Percentiles rank a stretch among this genome's conserved stretches.
These are phyloP conservation scores for Cinclus cinclus DNA, from an alignment of 2,113 vertebrate species.

Conservation along the genomic window DNA sequence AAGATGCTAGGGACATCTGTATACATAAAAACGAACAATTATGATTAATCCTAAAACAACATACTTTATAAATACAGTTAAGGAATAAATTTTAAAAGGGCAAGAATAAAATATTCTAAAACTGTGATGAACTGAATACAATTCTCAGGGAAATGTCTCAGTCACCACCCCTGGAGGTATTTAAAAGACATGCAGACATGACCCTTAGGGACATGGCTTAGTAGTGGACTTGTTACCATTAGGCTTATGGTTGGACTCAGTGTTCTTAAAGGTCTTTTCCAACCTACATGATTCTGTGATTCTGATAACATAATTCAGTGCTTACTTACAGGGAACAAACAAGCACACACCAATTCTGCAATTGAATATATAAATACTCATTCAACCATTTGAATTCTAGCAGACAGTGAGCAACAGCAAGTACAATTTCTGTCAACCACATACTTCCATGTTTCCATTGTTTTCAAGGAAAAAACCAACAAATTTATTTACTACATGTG, in stretches of 20 bases:
- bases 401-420: not conserved
- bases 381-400: not conserved
- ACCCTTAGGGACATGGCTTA: not conserved
- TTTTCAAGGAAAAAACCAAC: not conserved
- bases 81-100: not conserved
- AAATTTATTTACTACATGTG: not conserved
- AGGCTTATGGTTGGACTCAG: not conserved
- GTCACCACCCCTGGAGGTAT: not conserved
- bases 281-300: not conserved
- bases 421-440: not conserved
- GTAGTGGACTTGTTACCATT: not conserved
- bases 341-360: not conserved
- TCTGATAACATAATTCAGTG: not conserved
- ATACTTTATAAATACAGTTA: not conserved
- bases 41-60: not conserved
- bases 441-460: not conserved
- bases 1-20: slow-evolving; percentile 98
- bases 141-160: not conserved
- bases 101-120: not conserved
- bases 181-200: not conserved
- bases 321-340: not conserved
- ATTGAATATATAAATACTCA: not conserved
- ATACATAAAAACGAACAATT: slow-evolving; percentile 24
- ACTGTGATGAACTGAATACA: not conserved
- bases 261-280: not conserved